Evolutionary conservation across 2,888 invertebrate species (phyloP).

Genomic region (Drosophila sordidula): DNA sequence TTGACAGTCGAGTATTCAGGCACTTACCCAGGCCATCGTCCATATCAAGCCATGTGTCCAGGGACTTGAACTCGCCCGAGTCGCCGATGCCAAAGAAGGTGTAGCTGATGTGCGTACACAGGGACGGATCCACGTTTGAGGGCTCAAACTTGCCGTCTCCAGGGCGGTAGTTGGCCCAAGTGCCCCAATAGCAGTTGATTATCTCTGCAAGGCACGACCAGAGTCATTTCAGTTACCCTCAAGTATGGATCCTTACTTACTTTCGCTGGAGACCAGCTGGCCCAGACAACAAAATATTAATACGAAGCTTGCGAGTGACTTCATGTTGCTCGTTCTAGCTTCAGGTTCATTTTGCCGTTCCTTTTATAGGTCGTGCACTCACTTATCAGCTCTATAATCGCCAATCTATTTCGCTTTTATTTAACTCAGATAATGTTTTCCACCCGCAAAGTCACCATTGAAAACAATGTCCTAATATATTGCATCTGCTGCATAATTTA

Average conservation of each 20-base stretch:
- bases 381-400: constrained; percentile 40
- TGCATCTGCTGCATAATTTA: constrained; percentile 28
- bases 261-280: constrained; percentile 43
- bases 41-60: constrained; percentile 73
- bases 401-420: background rate
- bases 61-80: constrained; percentile 53
- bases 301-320: constrained; percentile 35
- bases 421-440: constrained; percentile 23
- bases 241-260: constrained; percentile 38
- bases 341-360: no score
- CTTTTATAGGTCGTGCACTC: constrained; percentile 55
- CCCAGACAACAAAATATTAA: constrained; percentile 48
- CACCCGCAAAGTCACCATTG: background rate
- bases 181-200: constrained; percentile 77
- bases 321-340: constrained; percentile 43
- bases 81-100: constrained; percentile 73
- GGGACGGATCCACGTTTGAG: constrained; percentile 62
- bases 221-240: no score
- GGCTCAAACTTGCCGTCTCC: constrained; percentile 71
- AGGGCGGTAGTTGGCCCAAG: constrained; percentile 75
- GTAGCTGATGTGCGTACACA: constrained; percentile 77
- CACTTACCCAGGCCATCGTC: constrained; percentile 65
- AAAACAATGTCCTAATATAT: constrained; percentile 54
- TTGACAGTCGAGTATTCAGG: background rate
- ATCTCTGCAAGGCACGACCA: constrained; percentile 45